These are phyloP conservation scores for Sebastes kiyomatsui DNA, from an alignment of 2,797 vertebrate species.

Conservation along the genomic window DNA sequence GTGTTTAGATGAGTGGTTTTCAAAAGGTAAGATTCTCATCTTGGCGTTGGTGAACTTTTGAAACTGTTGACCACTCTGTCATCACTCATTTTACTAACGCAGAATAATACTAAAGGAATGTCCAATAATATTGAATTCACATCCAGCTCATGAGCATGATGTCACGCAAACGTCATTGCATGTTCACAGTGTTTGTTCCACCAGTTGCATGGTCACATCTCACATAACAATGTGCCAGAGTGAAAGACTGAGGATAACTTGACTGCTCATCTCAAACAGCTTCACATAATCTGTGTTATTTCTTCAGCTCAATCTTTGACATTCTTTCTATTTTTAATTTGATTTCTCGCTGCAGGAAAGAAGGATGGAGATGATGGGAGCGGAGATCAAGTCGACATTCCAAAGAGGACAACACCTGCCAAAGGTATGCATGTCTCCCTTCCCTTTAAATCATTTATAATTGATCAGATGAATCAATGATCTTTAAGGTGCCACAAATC, in stretches of 20 bases:
- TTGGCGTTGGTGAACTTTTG: conserved; percentile 57
- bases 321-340: background rate
- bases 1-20: conserved; percentile 95
- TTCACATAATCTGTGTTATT: background rate
- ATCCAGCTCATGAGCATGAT: conserved; percentile 46
- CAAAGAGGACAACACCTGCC: conserved; percentile 92
- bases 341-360: conserved; percentile 82
- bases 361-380: conserved; percentile 88
- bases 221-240: background rate
- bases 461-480: background rate
- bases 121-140: background rate
- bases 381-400: conserved; percentile 91
- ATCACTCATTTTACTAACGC: conserved; percentile 53
- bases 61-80: conserved; percentile 15
- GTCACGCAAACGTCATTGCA: conserved; percentile 53
- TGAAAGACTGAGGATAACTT: conserved; percentile 4
- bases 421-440: conserved; percentile 81
- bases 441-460: background rate
- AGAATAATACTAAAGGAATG: background rate
- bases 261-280: conserved; percentile 9
- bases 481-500: background rate
- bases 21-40: conserved; percentile 92
- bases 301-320: background rate
- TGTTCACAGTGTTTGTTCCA: conserved; percentile 51
- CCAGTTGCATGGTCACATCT: conserved; percentile 52